These are phyloP conservation scores for Alethe diademata DNA, from an alignment of 2,113 vertebrate species.

Conservation along the genomic window DNA sequence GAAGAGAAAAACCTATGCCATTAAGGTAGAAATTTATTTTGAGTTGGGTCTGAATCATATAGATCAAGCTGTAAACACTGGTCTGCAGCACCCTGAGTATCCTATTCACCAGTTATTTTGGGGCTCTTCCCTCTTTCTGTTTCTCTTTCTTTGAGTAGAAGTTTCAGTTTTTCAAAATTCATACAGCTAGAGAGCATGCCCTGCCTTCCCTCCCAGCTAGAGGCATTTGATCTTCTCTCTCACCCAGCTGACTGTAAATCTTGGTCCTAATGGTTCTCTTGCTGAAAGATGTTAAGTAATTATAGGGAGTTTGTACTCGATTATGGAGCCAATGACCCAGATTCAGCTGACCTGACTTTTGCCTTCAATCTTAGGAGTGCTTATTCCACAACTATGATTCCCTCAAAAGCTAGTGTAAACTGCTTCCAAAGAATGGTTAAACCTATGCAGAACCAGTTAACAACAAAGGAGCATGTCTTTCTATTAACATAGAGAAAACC, in stretches of 20 bases:
- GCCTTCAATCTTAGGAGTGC: background rate
- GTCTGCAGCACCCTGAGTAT: background rate
- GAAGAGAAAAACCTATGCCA: background rate
- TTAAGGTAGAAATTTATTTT: background rate
- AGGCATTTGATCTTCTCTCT: background rate
- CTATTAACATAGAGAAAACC: background rate
- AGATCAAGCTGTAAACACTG: background rate
- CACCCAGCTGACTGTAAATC: background rate
- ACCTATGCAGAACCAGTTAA: background rate
- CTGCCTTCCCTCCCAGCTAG: background rate
- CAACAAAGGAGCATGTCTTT: background rate
- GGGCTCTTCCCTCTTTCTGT: background rate
- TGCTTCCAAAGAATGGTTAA: background rate
- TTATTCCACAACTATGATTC: background rate
- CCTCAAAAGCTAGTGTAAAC: background rate
- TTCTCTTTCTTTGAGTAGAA: background rate
- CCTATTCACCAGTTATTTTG: background rate
- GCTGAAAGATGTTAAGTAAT: background rate
- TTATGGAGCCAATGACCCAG: background rate
- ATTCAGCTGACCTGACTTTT: background rate
- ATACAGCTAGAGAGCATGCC: background rate
- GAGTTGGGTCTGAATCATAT: background rate
- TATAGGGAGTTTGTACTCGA: background rate
- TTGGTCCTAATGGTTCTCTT: background rate
- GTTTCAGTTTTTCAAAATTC: background rate